Base-by-base conservation (phyloP, 2,888 invertebrate genomes). In the Acleris emargana region DNA sequence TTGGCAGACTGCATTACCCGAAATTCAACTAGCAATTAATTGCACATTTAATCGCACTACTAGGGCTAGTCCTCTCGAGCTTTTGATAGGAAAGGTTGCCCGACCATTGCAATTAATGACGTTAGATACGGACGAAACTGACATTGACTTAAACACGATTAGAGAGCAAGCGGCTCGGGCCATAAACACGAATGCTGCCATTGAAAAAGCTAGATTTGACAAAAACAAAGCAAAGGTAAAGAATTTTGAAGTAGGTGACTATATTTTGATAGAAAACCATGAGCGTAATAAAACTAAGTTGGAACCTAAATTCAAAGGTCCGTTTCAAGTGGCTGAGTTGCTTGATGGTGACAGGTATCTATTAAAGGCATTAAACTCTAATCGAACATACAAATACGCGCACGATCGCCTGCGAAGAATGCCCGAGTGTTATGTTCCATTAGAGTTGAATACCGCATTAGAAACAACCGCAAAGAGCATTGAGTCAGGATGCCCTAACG, bases 321-420 rank as follows among this genome's bases (percentile, higher is more conserved):
- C 42, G 3, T 42, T 42, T 16, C 3, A 5, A 42, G 42, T 42
- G 16, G 16, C 16, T 9, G 81, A 76, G 11, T 76, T 75, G 11
- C 16, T 47, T 17, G 3, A 47, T 6, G 47, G 47, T n/a, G 47
- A 47, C 17, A n/a, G 17, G 3, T 47, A 47, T 6, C 7, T 17
- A 5, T 47, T 47, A 17, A 47, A 47, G 6, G 47, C 47, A 7
- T 47, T 47, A 4, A 47, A 7, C 17, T 7, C 47, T n/a, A 17
- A 47, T 28, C 25, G 5, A 28, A 28, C 25, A 7, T 28, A 28
- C 25, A 28, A 28, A 28, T 28, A n/a, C 6, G 49, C 49, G 20
- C 49, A 49, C 18, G 49, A 49, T 49, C 18, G 20, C 2, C 20
- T 49, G 3, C 9, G 11, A 11, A 49, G 11, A 20, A 49, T 22